These are phyloP conservation scores for Myotis vivesi DNA, from an alignment of 2,797 vertebrate genomes.

Conservation along the genomic window DNA sequence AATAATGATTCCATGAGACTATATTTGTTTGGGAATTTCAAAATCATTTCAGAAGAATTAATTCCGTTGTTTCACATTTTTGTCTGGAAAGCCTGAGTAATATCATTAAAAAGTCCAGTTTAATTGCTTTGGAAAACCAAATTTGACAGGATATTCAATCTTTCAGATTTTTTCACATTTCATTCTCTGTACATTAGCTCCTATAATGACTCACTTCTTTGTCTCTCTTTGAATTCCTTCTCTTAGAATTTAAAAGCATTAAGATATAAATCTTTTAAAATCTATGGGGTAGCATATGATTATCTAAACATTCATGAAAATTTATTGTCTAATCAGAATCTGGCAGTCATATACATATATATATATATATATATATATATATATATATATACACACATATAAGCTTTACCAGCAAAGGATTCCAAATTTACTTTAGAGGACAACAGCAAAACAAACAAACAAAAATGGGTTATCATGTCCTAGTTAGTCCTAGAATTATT, in stretches of 20 bases:
- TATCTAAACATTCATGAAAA: not conserved
- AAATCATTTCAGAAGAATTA: conserved; percentile 60
- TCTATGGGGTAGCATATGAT: not conserved
- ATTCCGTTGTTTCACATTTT: conserved; percentile 16
- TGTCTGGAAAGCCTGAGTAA: conserved; percentile 1
- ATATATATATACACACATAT: no score
- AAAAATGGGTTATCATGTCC: not conserved
- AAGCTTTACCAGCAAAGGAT: not conserved
- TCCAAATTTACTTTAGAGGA: not conserved
- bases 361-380: no score
- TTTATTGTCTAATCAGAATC: not conserved
- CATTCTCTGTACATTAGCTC: not conserved
- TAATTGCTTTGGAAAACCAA: conserved; percentile 36
- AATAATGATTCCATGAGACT: conserved; percentile 36
- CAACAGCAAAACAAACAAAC: not conserved
- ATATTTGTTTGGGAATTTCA: conserved; percentile 29
- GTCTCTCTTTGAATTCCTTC: not conserved
- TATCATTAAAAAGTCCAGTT: conserved; percentile 37
- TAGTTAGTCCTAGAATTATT: not conserved
- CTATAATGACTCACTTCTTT: not conserved
- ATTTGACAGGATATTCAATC: not conserved
- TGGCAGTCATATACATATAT: not conserved
- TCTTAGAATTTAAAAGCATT: not conserved
- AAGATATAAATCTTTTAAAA: not conserved
- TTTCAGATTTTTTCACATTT: conserved; percentile 7